Evolutionary conservation across 2,888 invertebrate genomes (phyloP).

Genomic region (Gari tellinella): DNA sequence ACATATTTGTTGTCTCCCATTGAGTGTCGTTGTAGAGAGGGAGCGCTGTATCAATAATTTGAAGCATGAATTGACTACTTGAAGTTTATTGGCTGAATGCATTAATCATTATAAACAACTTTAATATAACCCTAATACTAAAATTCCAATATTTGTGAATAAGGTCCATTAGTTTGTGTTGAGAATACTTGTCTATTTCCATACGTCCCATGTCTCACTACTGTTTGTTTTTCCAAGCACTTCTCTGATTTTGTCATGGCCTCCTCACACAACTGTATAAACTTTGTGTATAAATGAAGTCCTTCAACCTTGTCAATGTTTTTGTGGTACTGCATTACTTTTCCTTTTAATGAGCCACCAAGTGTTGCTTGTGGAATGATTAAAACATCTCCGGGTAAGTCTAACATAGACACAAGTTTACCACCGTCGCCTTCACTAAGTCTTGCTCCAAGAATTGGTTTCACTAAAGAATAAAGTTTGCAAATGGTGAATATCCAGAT

Average conservation of each 20-base stretch:
- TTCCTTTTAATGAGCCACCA: constrained; percentile 84
- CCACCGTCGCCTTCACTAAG: constrained; percentile 78
- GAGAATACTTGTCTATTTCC: constrained; percentile 84
- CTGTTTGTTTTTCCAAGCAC: constrained; percentile 62
- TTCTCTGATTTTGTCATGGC: constrained; percentile 53
- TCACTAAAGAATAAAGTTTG: constrained; percentile 74
- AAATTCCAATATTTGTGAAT: constrained; percentile 82
- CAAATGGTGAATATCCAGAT: too few species aligned
- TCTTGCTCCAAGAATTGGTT: constrained; percentile 74
- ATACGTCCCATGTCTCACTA: constrained; percentile 83
- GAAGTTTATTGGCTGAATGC: too few species aligned
- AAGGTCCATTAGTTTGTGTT: constrained; percentile 84
- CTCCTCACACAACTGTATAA: constrained; percentile 70
- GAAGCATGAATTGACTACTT: too few species aligned
- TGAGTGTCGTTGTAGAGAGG: too few species aligned
- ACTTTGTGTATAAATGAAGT: constrained; percentile 79
- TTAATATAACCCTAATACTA: too few species aligned
- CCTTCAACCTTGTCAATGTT: constrained; percentile 84
- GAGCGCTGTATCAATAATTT: too few species aligned
- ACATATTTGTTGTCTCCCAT: too few species aligned
- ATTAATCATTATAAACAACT: too few species aligned
- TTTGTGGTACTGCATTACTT: constrained; percentile 84
- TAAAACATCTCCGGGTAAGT: constrained; percentile 84
- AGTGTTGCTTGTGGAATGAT: constrained; percentile 85
- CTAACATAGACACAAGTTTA: constrained; percentile 78